A percentile compares a stretch with the other conserved stretches of the same genome.
Evolutionary conservation across 92 coral and sea anemone species (phyloP).

Genomic region (Zoanthus sociatus): DNA sequence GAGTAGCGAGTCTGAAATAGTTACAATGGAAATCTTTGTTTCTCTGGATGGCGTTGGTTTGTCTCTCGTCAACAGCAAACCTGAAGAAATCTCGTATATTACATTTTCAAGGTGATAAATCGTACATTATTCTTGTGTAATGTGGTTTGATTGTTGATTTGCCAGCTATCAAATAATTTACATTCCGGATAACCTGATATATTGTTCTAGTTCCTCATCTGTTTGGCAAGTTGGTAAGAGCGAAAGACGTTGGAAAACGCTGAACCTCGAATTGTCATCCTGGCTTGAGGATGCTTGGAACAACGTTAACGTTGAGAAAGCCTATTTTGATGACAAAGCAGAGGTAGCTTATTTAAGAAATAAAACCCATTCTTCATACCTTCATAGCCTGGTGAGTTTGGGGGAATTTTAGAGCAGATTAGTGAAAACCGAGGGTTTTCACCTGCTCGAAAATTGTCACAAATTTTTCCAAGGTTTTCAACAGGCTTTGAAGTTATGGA

Average conservation of each 20-base stretch:
- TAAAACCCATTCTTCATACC: too few species aligned
- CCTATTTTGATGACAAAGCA: constrained; percentile 68
- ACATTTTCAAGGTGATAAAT: constrained; percentile 83
- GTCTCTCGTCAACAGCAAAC: constrained; percentile 85
- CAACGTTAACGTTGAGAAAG: constrained; percentile 59
- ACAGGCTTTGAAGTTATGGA: too few species aligned
- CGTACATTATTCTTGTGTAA: too few species aligned
- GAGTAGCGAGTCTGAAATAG: constrained; percentile 88
- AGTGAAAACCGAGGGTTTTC: too few species aligned
- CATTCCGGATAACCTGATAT: neutral
- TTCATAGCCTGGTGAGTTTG: too few species aligned
- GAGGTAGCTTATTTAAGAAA: constrained; percentile 48
- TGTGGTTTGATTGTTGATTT: too few species aligned
- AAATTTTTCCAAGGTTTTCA: too few species aligned
- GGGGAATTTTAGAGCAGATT: too few species aligned
- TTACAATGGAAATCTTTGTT: constrained; percentile 79
- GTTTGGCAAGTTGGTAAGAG: constrained; percentile 94
- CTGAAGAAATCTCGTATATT: constrained; percentile 86
- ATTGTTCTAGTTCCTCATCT: constrained; percentile 82
- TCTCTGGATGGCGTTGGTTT: constrained; percentile 95
- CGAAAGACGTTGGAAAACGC: constrained; percentile 85
- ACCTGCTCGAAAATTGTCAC: too few species aligned
- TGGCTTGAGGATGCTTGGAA: constrained; percentile 99
- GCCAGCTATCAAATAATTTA: too few species aligned
- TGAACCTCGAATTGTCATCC: constrained; percentile 86